Evolutionary conservation across 1,140 invertebrate species (phyloP), one percentile per base, ranked within the genome.

Genomic region (Dendrolimus punctatus): DNA sequence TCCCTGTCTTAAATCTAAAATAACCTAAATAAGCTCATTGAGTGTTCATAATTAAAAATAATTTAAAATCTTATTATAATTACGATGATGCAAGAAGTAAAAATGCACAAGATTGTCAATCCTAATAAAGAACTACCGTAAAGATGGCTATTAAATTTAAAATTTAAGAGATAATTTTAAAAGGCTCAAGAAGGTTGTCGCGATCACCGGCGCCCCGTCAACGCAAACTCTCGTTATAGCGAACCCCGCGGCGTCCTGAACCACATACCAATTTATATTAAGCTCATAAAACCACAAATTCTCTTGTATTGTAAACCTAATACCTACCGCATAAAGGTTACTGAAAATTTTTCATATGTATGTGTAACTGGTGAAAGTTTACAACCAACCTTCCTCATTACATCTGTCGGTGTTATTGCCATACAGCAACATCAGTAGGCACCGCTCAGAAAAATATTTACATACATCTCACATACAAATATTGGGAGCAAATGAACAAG

Each of bases 341-440:
- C 48, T 55, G 62, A 53, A 51, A 56, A 45, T 48, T 55, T 41
- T 36, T 43, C 38, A 45, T 8, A 48, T 10, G 55, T 40, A 42
- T 48, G 43, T 48, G 49, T 55, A 62, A 58, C 55, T 68, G 48
- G 58, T 39, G n/a, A 64, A 63, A 55, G 60, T 73, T 73, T 73
- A 79, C 62, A 76, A 66, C 65, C 66, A 71, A 63, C 66, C 71
- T 79, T 73, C 74, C 74, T 82, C 77, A 82, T 84, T 82, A 84
- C 76, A 71, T 77, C 73, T 75, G 72, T 71, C 75, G 71, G 67
- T 66, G 69, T 78, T 79, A 80, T 79, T 79, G 71, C 76, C 71
- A 74, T 74, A 54, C 55, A 65, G 66, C 62, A 75, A 76, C 71
- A 78, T 75, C 64, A 78, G 73, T 73, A 73, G 73, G 64, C 64